These are phyloP conservation scores for Oreochromis grahami DNA, from an alignment of 2,797 vertebrate species.

Conservation along the genomic window DNA sequence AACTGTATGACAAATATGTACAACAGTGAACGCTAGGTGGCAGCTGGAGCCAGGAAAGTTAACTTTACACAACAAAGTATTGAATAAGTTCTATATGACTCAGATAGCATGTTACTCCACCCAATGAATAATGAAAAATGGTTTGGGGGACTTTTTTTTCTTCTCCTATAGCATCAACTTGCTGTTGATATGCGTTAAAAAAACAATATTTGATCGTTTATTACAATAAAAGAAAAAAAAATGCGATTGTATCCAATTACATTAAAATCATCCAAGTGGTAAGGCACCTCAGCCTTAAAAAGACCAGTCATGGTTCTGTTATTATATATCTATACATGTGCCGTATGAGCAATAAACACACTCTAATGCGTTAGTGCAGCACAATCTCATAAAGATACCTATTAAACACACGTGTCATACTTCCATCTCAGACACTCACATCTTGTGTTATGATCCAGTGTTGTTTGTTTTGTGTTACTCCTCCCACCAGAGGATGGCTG, in stretches of 20 bases:
- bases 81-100: background rate
- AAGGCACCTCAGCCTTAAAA: background rate
- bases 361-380: background rate
- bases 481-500: too few relatives aligned
- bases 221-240: background rate
- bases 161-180: background rate
- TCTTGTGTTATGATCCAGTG: too few relatives aligned
- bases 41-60: slow-evolving; percentile 4
- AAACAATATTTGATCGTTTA: background rate
- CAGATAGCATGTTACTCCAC: background rate
- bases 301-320: background rate
- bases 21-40: slow-evolving; percentile 54
- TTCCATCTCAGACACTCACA: background rate
- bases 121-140: background rate
- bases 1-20: background rate
- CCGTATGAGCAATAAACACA: background rate
- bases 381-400: background rate
- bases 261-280: background rate
- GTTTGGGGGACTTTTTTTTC: background rate
- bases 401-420: background rate
- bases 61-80: background rate
- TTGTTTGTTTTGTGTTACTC: too few relatives aligned
- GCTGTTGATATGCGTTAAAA: rapidly evolving
- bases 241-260: background rate
- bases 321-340: background rate